Evolutionary conservation across 2,797 vertebrate species (phyloP), one percentile per base, ranked within the genome.

Genomic region (Catostomus latipinnis): DNA sequence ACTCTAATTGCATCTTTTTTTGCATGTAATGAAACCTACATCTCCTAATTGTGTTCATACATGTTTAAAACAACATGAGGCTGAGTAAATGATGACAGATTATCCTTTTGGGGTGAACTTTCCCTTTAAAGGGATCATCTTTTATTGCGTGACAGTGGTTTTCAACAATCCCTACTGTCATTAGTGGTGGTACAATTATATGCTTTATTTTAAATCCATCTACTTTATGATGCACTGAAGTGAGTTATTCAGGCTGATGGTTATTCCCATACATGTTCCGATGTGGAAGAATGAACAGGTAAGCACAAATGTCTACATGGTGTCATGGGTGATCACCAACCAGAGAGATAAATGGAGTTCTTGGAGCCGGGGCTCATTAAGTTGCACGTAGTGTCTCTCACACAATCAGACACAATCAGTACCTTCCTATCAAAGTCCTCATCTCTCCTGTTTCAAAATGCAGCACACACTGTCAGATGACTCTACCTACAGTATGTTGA

Each of bases 361-460:
- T 67, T n/a, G 14, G 60, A 62, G 60, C 18, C n/a, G 1, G 6
- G 6, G n/a, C 53, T 63, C 68, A 22, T 22, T 54, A 22, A 52
- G 68, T 53, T 82, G 81, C 87, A 85, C 76, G 83, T 84, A 86
- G 91, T 80, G 89, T 85, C 86, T 88, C 86, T 87, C 84, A 88
- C 87, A 88, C 84, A 88, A 84, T 72, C 86, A 11, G 68, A 81
- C 65, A 46, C 16, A 18, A 18, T 18, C 16, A 18, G 16, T 18
- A 18, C 9, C 13, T n/a, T 69, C 52, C 83, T 73, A 88, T 88
- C 80, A 53, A 70, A 52, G 8, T 48, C 12, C 12, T 48, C 8
- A 83, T 91, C 83, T 86, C 72, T 80, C 6, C 62, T 73, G 53
- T 85, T 81, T 81, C 43, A 78, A 84, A 87, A 81, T 81, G 87